A percentile compares a stretch with the other conserved stretches of the same genome.
Conservation (phyloP, 1,140 invertebrate species). For the Oryctes rhinoceros region DNA sequence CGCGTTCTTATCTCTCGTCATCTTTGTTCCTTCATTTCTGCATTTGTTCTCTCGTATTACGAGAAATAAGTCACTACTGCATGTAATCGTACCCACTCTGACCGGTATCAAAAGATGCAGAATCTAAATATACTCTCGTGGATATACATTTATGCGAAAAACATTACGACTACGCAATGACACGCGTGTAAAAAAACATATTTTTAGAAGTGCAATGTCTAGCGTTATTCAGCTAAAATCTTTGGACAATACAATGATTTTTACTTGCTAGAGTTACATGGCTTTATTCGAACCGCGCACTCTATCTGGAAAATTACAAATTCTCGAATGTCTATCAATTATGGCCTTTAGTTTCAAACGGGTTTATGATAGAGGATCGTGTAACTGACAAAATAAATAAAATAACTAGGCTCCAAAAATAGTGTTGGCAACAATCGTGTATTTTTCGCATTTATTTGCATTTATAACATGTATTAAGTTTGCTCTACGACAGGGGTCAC, state of each 20-base stretch:
- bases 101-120: background rate
- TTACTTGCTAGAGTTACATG: background rate
- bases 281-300: too few species aligned
- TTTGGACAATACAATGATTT: background rate
- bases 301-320: too few species aligned
- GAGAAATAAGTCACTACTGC: conserved; percentile 5
- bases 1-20: background rate
- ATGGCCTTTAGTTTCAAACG: too few species aligned
- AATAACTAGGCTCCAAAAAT: too few species aligned
- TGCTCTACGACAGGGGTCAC: too few species aligned
- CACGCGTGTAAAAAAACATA: background rate
- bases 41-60: background rate
- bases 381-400: too few species aligned
- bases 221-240: conserved; percentile 21
- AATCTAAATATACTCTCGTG: background rate
- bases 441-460: too few species aligned
- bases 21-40: background rate
- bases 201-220: conserved; percentile 31
- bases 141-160: background rate
- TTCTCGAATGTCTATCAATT: too few species aligned
- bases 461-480: too few species aligned
- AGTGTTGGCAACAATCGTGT: too few species aligned
- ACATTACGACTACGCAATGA: background rate
- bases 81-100: background rate
- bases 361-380: too few species aligned